phyloP scores from a whole-genome alignment of 2,113 vertebrate species.

The Nycticorax nycticorax region DNA sequence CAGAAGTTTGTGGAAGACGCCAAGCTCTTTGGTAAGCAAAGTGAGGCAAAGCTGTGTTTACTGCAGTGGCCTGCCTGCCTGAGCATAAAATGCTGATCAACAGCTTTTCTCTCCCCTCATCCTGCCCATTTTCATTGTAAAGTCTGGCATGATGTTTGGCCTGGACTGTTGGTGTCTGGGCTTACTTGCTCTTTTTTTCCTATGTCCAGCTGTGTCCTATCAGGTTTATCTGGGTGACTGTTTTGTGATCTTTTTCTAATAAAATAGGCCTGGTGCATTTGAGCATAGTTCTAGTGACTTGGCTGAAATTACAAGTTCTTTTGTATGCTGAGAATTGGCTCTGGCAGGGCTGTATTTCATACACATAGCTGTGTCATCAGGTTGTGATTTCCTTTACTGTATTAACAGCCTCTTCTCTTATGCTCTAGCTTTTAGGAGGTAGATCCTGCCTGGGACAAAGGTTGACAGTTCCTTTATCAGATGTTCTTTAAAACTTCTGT shows the following conservation, averaged over 20 bases:
- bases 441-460: background rate
- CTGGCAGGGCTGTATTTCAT: background rate
- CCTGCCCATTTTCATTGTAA: background rate
- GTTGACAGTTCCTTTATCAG: background rate
- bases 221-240: background rate
- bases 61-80: background rate
- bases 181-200: background rate
- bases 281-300: background rate
- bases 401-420: background rate
- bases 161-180: background rate
- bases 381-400: background rate
- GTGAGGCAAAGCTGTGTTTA: background rate
- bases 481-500: background rate
- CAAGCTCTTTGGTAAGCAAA: slow-evolving; percentile 84
- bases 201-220: background rate
- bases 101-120: background rate
- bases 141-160: background rate
- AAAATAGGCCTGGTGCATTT: background rate
- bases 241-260: background rate
- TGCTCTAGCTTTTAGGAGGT: background rate
- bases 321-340: background rate
- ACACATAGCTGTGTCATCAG: background rate
- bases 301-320: background rate
- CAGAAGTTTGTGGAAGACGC: slow-evolving; percentile 90
- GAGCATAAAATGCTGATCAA: background rate